A percentile compares a stretch with the other conserved stretches of the same genome.
phyloP scores from a whole-genome alignment of 2,113 vertebrate species.

The Rhinoderma darwinii region DNA sequence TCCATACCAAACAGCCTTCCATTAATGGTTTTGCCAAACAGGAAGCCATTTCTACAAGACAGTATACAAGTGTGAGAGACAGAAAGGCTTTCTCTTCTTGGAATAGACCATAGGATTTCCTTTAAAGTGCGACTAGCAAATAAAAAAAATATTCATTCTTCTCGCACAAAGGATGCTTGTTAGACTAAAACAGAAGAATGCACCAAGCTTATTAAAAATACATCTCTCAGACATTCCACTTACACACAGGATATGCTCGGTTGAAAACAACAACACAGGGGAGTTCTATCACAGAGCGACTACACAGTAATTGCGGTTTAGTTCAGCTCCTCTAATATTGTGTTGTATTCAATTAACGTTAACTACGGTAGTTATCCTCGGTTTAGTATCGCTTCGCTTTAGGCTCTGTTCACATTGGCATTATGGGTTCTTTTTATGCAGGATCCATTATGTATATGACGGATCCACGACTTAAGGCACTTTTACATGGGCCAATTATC shows the following conservation, averaged over 20 bases:
- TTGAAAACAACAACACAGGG: not conserved
- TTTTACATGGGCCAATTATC: too few relatives aligned
- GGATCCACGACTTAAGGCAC: too few relatives aligned
- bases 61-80: not conserved
- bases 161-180: constrained; percentile 41
- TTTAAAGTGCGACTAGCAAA: constrained; percentile 14
- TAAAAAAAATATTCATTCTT: not conserved
- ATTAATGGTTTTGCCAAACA: constrained; percentile 23
- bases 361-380: not conserved
- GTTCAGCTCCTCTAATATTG: not conserved
- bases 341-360: not conserved
- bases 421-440: not conserved
- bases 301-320: not conserved
- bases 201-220: constrained; percentile 11
- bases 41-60: constrained; percentile 36
- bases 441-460: not conserved
- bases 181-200: constrained; percentile 20
- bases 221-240: not conserved
- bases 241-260: not conserved
- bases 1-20: constrained; percentile 14
- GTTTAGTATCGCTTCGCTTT: not conserved
- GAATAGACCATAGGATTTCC: constrained; percentile 12
- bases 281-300: not conserved
- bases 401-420: not conserved
- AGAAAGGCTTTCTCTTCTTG: not conserved